These are phyloP conservation scores for Sminthopsis crassicaudata DNA, from an alignment of 2,113 vertebrate species.

Conservation along the genomic window DNA sequence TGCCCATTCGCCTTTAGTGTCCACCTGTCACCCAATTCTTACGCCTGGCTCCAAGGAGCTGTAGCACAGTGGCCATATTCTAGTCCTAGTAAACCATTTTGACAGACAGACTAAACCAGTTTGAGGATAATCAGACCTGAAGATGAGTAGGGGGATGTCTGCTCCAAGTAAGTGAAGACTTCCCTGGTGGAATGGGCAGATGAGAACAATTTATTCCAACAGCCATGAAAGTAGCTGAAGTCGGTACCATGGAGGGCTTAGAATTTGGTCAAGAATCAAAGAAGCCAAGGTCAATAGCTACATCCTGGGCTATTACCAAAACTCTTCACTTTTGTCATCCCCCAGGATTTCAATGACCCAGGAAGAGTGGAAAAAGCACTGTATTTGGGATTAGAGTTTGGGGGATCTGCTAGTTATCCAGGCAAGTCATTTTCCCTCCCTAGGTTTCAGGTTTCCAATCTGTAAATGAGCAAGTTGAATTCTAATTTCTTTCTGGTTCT, in stretches of 20 bases:
- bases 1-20: not conserved
- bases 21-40: not conserved
- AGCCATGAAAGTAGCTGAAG: not conserved
- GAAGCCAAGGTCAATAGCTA: not conserved
- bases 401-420: not conserved
- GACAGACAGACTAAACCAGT: too few species aligned
- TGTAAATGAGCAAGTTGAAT: not conserved
- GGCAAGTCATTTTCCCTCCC: not conserved
- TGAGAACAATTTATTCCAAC: not conserved
- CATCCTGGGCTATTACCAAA: not conserved
- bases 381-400: not conserved
- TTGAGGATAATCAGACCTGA: not conserved
- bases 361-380: not conserved
- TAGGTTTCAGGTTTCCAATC: not conserved
- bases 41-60: not conserved
- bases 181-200: not conserved
- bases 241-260: not conserved
- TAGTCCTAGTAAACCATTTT: not conserved
- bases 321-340: not conserved
- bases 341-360: not conserved
- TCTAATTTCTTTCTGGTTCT: not conserved
- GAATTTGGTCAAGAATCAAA: not conserved
- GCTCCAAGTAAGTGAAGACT: too few species aligned
- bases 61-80: not conserved
- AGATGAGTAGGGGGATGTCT: not conserved